Evolutionary conservation across 2,888 invertebrate genomes (phyloP).

Genomic region (Drosophila niveifrons): DNA sequence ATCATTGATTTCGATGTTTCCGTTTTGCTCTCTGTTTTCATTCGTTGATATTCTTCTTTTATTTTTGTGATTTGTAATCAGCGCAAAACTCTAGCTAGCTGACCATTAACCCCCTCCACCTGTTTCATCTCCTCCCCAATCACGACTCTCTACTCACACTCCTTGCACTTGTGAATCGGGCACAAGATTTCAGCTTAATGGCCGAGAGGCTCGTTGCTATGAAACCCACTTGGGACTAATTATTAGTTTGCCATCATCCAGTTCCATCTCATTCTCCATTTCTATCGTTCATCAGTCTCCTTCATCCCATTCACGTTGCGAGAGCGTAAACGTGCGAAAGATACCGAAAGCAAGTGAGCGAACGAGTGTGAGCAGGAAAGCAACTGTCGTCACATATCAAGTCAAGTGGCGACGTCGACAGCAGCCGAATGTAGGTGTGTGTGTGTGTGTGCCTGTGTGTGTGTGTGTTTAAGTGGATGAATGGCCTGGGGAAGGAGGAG

Average conservation of each 20-base stretch:
- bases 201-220: constrained; percentile 63
- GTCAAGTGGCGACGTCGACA: constrained; percentile 40
- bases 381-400: constrained; percentile 61
- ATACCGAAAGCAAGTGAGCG: background rate
- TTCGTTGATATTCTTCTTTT: background rate
- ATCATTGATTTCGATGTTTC: constrained; percentile 19
- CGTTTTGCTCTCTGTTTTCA: constrained; percentile 14
- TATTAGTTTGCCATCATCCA: constrained; percentile 64
- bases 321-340: background rate
- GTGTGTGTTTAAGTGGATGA: background rate
- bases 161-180: constrained; percentile 15
- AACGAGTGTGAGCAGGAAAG: constrained; percentile 14
- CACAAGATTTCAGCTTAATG: constrained; percentile 44
- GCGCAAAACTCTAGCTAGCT: constrained; percentile 44
- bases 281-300: constrained; percentile 44
- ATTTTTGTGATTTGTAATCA: constrained; percentile 45
- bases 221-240: constrained; percentile 79
- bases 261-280: constrained; percentile 28
- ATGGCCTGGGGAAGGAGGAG: background rate
- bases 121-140: background rate
- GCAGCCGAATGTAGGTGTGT: constrained; percentile 14
- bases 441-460: background rate
- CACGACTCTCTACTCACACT: background rate
- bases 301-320: constrained; percentile 3
- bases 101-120: constrained; percentile 53